These are phyloP conservation scores for Sebastes alutus DNA, from an alignment of 2,797 vertebrate genomes.

Conservation along the genomic window DNA sequence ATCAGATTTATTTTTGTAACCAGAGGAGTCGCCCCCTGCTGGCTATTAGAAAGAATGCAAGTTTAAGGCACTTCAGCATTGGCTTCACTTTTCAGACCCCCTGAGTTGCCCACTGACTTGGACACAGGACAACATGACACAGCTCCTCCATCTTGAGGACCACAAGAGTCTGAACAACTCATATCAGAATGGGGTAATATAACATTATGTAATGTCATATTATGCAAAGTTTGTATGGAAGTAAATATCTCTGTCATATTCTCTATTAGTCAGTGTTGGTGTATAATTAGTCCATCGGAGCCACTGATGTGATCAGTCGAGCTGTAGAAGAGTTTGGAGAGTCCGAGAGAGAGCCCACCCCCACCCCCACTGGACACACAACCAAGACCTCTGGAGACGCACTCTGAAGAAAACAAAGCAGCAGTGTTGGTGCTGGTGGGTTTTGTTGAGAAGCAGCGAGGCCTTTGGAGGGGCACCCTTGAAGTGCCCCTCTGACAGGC, in stretches of 20 bases:
- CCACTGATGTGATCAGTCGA: conserved; percentile 2
- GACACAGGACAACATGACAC: not conserved
- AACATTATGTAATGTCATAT: not conserved
- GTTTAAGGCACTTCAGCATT: too few species aligned
- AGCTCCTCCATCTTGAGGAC: not conserved
- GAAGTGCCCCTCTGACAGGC: conserved; percentile 74
- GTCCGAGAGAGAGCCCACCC: not conserved
- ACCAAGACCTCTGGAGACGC: conserved; percentile 32
- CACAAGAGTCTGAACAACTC: not conserved
- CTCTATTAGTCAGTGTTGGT: conserved; percentile 9
- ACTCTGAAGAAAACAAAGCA: conserved; percentile 52
- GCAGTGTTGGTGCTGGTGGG: conserved; percentile 36
- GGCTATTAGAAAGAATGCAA: too few species aligned
- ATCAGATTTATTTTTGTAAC: too few species aligned
- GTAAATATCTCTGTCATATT: not conserved
- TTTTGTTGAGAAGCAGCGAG: conserved; percentile 45
- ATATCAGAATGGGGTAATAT: not conserved
- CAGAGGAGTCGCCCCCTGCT: too few species aligned
- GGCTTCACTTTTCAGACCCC: too few species aligned
- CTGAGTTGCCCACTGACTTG: too few species aligned
- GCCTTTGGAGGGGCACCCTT: conserved; percentile 66
- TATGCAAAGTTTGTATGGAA: not conserved
- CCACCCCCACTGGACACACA: conserved; percentile 1
- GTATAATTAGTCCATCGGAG: conserved; percentile 18
- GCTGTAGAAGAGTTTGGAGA: not conserved